Percentiles rank a stretch among this genome's conserved stretches.
These are phyloP conservation scores for Scolopax bukidnonensis DNA, from an alignment of 2,797 vertebrate genomes.

Conservation along the genomic window DNA sequence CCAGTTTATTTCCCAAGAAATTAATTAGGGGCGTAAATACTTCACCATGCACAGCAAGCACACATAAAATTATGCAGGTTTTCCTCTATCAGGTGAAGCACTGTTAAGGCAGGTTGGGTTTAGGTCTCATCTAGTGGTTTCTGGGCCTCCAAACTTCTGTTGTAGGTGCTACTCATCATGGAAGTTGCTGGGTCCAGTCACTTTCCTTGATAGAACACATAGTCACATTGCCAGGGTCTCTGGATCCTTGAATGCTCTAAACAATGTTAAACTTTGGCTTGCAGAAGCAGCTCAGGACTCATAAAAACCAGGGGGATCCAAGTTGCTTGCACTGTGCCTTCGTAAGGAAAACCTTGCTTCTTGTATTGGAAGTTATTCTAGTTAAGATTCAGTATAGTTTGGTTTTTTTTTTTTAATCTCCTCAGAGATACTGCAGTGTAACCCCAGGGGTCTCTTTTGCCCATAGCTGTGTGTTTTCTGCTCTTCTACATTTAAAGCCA, in stretches of 20 bases:
- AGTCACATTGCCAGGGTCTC: background rate
- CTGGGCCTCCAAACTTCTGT: background rate
- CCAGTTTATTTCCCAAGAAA: background rate
- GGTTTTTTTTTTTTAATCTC: background rate
- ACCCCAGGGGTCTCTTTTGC: background rate
- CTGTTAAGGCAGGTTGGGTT: background rate
- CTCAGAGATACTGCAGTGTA: background rate
- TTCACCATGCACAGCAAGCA: background rate
- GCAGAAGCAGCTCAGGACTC: background rate
- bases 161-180: background rate
- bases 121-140: background rate
- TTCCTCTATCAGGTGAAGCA: background rate
- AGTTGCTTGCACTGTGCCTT: background rate
- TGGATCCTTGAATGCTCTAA: background rate
- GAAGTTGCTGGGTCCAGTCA: background rate
- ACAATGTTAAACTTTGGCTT: background rate
- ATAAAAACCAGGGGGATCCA: background rate
- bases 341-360: background rate
- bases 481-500: background rate
- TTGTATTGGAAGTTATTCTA: background rate
- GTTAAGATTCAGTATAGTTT: background rate
- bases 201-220: background rate
- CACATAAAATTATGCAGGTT: background rate
- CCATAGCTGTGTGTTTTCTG: background rate
- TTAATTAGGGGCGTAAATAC: background rate